Conservation (phyloP, 1,140 invertebrate genomes). For the Sarcophaga bullata region DNA sequence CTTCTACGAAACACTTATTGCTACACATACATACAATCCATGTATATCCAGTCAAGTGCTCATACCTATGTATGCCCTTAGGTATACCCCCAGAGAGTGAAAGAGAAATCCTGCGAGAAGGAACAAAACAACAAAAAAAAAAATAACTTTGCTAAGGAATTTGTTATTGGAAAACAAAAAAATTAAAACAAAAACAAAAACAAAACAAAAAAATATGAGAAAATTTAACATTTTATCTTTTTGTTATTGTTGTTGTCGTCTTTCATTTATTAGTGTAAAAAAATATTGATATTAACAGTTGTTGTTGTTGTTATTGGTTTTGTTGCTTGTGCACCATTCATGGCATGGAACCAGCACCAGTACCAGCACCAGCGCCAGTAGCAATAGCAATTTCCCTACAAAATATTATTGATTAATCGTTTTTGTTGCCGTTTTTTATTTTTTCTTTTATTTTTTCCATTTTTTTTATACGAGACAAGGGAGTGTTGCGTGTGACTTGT, state of each 20-base stretch:
- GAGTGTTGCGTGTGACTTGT: conserved; percentile 16
- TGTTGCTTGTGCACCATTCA: too few species aligned
- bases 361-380: too few species aligned
- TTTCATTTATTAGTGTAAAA: neutral
- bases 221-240: neutral
- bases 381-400: neutral
- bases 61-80: too few species aligned
- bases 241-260: neutral
- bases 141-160: neutral
- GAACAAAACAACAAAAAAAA: too few species aligned
- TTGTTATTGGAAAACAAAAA: neutral
- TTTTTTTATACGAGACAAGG: too few species aligned
- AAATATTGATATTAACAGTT: neutral
- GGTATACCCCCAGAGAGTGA: neutral
- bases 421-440: neutral
- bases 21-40: neutral
- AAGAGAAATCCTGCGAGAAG: neutral
- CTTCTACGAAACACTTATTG: neutral
- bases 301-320: neutral
- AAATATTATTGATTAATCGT: conserved; percentile 17
- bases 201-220: neutral
- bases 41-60: too few species aligned
- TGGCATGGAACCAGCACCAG: too few species aligned
- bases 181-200: neutral
- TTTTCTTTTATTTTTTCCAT: neutral